These are phyloP conservation scores for Tyrophagus putrescentiae DNA, from an alignment of 1,140 invertebrate genomes.

Conservation along the genomic window DNA sequence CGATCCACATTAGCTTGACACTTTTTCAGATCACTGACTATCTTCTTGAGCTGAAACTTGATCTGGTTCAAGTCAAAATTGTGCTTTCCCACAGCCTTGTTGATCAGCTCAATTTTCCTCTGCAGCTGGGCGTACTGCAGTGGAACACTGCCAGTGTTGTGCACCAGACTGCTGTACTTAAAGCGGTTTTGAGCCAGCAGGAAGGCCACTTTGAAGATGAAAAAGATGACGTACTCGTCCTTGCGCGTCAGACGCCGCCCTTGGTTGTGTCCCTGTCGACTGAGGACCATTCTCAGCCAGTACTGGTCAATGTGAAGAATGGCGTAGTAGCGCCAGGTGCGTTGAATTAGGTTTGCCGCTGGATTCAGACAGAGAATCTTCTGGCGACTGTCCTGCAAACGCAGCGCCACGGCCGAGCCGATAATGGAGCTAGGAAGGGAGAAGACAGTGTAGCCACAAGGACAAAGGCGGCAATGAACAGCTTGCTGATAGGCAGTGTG, in stretches of 20 bases:
- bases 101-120: constrained; percentile 1
- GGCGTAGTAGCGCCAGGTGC: background rate
- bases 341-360: constrained; percentile 1
- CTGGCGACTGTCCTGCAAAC: background rate
- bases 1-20: too few species aligned
- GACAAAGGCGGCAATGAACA: background rate
- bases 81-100: background rate
- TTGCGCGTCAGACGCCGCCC: background rate
- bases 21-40: background rate
- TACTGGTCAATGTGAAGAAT: background rate
- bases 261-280: background rate
- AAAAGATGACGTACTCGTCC: background rate
- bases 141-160: constrained; percentile 2
- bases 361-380: background rate
- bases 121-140: background rate
- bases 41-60: background rate
- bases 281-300: background rate
- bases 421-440: background rate
- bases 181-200: constrained; percentile 1
- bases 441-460: background rate
- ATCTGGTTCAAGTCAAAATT: background rate
- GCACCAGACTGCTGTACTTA: background rate
- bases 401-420: background rate
- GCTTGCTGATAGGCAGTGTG: background rate
- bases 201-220: background rate